phyloP scores from a whole-genome alignment of 2,113 vertebrate species.

The Oceanites oceanicus region DNA sequence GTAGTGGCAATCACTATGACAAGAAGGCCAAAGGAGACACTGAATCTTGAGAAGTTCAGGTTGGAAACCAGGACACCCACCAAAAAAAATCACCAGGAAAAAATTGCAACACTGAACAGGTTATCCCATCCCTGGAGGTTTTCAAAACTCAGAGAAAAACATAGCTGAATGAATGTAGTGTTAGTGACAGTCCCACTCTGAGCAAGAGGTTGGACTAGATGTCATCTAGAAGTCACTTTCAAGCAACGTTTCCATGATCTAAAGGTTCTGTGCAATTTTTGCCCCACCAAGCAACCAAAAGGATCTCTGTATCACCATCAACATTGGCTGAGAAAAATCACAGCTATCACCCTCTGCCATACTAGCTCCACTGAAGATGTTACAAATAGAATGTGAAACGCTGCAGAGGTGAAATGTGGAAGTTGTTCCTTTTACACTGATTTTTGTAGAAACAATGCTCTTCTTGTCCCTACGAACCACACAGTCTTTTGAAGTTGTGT shows the following conservation, averaged over 20 bases:
- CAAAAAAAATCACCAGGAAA: background rate
- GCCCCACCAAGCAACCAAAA: background rate
- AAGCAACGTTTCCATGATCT: background rate
- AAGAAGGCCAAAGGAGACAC: background rate
- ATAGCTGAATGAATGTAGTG: background rate
- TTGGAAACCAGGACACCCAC: background rate
- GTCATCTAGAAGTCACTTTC: background rate
- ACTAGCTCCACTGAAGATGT: background rate
- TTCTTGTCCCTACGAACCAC: background rate
- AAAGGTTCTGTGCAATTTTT: background rate
- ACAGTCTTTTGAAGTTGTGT: background rate
- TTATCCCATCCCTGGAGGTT: background rate
- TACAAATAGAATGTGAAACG: background rate
- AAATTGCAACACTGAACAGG: background rate
- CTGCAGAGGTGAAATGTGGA: background rate
- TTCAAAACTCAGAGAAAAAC: background rate
- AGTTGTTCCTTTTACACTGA: background rate
- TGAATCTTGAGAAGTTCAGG: background rate
- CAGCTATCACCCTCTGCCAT: background rate
- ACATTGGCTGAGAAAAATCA: background rate
- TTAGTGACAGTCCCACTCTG: background rate
- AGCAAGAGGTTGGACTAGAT: background rate
- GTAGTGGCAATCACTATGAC: background rate
- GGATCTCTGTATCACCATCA: background rate
- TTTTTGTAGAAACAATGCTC: background rate